A percentile compares a stretch with the other conserved stretches of the same genome.
These are phyloP conservation scores for Neomicropteryx cornuta DNA, from an alignment of 1,140 invertebrate genomes.

Conservation along the genomic window DNA sequence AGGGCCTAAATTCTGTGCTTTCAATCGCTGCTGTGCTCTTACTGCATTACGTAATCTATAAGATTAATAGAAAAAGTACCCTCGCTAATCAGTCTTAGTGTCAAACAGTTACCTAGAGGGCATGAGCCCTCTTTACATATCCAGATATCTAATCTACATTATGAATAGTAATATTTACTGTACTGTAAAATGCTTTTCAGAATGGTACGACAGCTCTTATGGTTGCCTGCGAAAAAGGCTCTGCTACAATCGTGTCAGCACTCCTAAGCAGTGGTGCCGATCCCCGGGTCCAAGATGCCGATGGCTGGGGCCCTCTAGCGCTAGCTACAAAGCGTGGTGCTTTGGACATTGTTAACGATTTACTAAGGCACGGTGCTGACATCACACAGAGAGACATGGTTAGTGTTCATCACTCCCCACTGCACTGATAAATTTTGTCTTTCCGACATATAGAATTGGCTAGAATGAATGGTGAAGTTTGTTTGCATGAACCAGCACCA, in stretches of 20 bases:
- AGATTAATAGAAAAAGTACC: too few species aligned
- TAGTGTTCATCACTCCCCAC: slow-evolving; percentile 19
- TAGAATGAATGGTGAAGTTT: neutral
- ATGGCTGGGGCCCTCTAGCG: slow-evolving; percentile 87
- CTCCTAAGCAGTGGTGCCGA: slow-evolving; percentile 80
- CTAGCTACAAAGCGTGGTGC: slow-evolving; percentile 87
- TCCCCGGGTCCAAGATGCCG: slow-evolving; percentile 81
- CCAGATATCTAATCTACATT: too few species aligned
- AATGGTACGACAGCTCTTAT: slow-evolving; percentile 88
- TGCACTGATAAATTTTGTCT: neutral
- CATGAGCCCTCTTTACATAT: too few species aligned
- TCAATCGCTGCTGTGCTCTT: too few species aligned
- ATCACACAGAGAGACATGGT: slow-evolving; percentile 92
- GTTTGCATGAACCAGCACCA: slow-evolving; percentile 1
- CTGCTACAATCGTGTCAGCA: slow-evolving; percentile 68
- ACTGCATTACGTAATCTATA: too few species aligned
- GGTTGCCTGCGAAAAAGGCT: slow-evolving; percentile 72
- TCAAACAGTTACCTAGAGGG: too few species aligned
- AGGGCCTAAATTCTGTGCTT: too few species aligned
- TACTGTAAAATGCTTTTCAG: too few species aligned
- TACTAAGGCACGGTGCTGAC: slow-evolving; percentile 77
- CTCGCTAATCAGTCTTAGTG: too few species aligned
- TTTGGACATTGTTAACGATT: slow-evolving; percentile 65
- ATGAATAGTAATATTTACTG: neutral
- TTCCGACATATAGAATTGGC: neutral